A percentile compares a stretch with the other conserved stretches of the same genome.
These are phyloP conservation scores for Siphamia tubifer DNA, from an alignment of 2,113 vertebrate genomes.

Conservation along the genomic window DNA sequence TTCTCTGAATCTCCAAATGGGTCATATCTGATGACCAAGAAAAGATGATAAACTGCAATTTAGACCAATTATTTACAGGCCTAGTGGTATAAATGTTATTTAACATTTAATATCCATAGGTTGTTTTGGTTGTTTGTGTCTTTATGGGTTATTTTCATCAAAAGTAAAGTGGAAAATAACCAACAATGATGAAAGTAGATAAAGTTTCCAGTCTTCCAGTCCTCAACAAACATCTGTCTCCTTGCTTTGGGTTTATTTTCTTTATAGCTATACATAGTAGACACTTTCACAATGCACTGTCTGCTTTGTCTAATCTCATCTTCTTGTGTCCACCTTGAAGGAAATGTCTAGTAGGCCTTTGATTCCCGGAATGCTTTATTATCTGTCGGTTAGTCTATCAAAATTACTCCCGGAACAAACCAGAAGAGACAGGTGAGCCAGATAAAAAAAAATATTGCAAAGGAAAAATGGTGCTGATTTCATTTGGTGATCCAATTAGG, in stretches of 20 bases:
- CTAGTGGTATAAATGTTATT: too few species aligned
- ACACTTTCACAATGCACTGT: slow-evolving; percentile 33
- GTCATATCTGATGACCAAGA: too few species aligned
- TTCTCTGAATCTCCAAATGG: too few species aligned
- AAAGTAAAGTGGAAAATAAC: not conserved
- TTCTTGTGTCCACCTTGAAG: slow-evolving; percentile 20
- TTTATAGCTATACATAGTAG: slow-evolving; percentile 20
- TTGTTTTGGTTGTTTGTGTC: too few species aligned
- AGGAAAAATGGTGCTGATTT: not conserved
- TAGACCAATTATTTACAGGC: too few species aligned
- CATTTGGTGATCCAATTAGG: not conserved
- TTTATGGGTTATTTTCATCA: too few species aligned
- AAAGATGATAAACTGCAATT: too few species aligned
- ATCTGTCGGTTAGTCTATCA: slow-evolving; percentile 26
- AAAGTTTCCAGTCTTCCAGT: too few species aligned
- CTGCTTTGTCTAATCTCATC: slow-evolving; percentile 54
- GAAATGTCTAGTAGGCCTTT: slow-evolving; percentile 14
- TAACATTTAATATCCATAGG: too few species aligned
- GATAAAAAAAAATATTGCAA: slow-evolving; percentile 10
- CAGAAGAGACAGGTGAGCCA: not conserved
- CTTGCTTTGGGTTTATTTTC: not conserved
- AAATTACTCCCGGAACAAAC: slow-evolving; percentile 2
- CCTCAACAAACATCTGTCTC: too few species aligned
- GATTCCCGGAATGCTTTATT: slow-evolving; percentile 61
- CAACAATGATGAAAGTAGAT: too few species aligned